Base-by-base conservation (phyloP, 2,113 vertebrate species). In the Barnardius zonarius region DNA sequence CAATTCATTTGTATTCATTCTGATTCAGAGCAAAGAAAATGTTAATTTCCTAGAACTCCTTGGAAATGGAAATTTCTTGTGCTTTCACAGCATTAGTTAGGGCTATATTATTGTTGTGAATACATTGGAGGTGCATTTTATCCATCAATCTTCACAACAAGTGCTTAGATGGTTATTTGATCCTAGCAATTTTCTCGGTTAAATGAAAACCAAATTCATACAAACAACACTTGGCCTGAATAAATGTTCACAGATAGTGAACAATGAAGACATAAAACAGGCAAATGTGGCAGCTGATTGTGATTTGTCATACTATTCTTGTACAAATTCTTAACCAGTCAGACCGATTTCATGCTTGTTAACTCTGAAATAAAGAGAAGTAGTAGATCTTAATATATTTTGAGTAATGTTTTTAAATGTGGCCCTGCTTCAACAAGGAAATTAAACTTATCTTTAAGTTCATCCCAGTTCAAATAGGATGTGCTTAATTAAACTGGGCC, bases 211-310 rank as follows among this genome's bases (percentile, higher is more conserved):
- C 52, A 89, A 96, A 69, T 87, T 91, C 83, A 31, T 89, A 59
- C 41, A 51, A 94, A 43, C 20, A 86, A 55, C 74, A n/a, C 81
- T 95, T 93, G 80, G 74, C 69, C 85, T 76, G 72, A 95, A 43
- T 69, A 93, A 91, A 83, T 80, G 66, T 89, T 92, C 86, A 89
- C 84, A 89, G 92, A 94, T 92, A 82, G 41, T 25, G 74, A 93
- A 91, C 78, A 94, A 93, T 79, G 57, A 92, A 95, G 91, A 93
- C 13, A 85, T 66, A 87, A 92, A 91, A 5, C 35, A 76, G 74
- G 66, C 39, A 92, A 92, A 93, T 62, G 59, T 89, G 91, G 85
- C 91, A 95, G 81, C 83, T 96, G 92, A 91, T 82, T 77, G 83
- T 4, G 4, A 95, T 93, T 94, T 92, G 51, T 59, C 59, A 17